Evolutionary conservation across 2,113 vertebrate genomes (phyloP), one percentile per base, ranked within the genome.

Genomic region (Lethenteron camtschaticum): DNA sequence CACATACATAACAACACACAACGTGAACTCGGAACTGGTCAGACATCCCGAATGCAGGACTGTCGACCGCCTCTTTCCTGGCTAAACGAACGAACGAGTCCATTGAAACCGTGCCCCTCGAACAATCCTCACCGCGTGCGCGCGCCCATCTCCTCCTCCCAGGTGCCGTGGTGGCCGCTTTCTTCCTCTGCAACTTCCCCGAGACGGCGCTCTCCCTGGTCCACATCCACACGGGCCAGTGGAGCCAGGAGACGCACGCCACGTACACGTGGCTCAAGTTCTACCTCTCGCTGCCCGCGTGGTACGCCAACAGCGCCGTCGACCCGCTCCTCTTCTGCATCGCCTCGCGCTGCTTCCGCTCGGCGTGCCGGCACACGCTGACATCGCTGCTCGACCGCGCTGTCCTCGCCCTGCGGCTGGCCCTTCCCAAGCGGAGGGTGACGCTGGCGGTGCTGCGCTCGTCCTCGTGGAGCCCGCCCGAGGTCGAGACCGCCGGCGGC

Each of bases 311-410:
- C 8, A 78, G 81, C 3, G 80, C 82, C 60, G 74, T 85, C 73
- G 82, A 85, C 74, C 82, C 82, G 0, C 76, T 84, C 9, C 75
- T 85, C 41, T 85, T 85, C 73, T 85, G 82, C 57, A 80, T 84
- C 71, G 83, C 82, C 56, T 85, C 83, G 2, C 75, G 76, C 71
- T 81, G 77, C 8, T 83, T 85, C 72, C 77, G 82, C 14, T 76
- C 76, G 73, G 81, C 81, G 0, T 83, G 82, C 73, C 77, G 76
- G 77, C 79, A 80, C 72, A 84, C 79, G 14, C 63, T 84, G 16
- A 57, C 66, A 1, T 70, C 74, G 13, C 69, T 81, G 14, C 73
- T 72, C 58, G 75, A 74, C 20, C 24, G 69, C 69, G 79, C 75
- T 66, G 55, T 71, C 41, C 41, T 6, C 41, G 41, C 41, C 41